A percentile compares a stretch with the other conserved stretches of the same genome.
phyloP scores from a whole-genome alignment of 2,888 invertebrate species.

The Drosophila quinaria region DNA sequence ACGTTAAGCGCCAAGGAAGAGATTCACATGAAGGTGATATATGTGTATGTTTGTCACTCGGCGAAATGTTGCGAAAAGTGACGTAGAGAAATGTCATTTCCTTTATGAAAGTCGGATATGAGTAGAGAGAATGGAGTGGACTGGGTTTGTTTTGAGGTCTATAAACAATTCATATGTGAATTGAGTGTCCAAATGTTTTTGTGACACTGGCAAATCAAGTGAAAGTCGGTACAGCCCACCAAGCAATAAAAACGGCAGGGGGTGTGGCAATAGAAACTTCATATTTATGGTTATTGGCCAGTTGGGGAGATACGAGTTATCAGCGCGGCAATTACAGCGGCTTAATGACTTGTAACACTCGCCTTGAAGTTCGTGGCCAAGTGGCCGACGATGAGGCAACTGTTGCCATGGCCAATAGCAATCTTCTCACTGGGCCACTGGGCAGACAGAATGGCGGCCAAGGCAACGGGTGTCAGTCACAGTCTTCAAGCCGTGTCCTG shows the following conservation, averaged over 20 bases:
- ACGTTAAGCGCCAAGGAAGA: slow-evolving; percentile 77
- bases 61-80: slow-evolving; percentile 50
- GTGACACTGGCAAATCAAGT: slow-evolving; percentile 73
- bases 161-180: slow-evolving; percentile 61
- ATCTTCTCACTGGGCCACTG: slow-evolving; percentile 16
- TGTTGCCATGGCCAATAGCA: slow-evolving; percentile 47
- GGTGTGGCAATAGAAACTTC: slow-evolving; percentile 21
- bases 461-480: slow-evolving; percentile 74
- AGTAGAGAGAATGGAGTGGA: slow-evolving; percentile 15
- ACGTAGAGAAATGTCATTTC: slow-evolving; percentile 77
- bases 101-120: slow-evolving; percentile 77
- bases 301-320: slow-evolving; percentile 52
- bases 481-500: slow-evolving; percentile 43
- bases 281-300: slow-evolving; percentile 75
- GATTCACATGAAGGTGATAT: slow-evolving; percentile 68
- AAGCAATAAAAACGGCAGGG: slow-evolving; percentile 69
- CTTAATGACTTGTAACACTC: slow-evolving; percentile 79
- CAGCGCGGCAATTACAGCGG: slow-evolving; percentile 63
- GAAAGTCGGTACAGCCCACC: slow-evolving; percentile 36
- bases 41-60: slow-evolving; percentile 63
- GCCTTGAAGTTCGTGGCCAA: slow-evolving; percentile 26
- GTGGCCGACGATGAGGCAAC: slow-evolving; percentile 18
- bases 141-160: slow-evolving; percentile 7
- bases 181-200: slow-evolving; percentile 54
- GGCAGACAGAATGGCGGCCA: slow-evolving; percentile 40